A percentile compares a stretch with the other conserved stretches of the same genome.
These are phyloP conservation scores for Peromyscus maniculatus DNA, from an alignment of 2,113 vertebrate genomes.

Conservation along the genomic window DNA sequence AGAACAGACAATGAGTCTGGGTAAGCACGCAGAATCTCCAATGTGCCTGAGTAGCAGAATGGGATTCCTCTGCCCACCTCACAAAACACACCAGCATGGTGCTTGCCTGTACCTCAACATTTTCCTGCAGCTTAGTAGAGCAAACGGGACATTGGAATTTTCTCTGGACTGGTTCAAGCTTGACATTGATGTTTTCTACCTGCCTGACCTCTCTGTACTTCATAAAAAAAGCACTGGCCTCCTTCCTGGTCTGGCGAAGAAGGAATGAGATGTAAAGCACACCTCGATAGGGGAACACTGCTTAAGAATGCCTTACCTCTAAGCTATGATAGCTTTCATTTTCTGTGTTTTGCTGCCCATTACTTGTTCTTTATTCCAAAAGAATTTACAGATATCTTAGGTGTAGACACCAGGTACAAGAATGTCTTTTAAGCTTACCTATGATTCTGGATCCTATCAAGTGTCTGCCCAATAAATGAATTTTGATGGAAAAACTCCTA, in stretches of 20 bases:
- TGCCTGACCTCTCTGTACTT: background rate
- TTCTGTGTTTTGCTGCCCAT: background rate
- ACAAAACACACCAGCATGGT: background rate
- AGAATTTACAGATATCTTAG: background rate
- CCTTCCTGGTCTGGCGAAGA: background rate
- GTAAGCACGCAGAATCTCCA: background rate
- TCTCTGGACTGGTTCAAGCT: background rate
- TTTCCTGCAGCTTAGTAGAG: background rate
- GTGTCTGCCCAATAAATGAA: background rate
- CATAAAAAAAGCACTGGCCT: background rate
- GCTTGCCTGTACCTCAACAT: too few relatives aligned
- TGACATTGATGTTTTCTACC: background rate
- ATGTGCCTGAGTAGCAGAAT: rapidly evolving
- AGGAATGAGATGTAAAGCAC: background rate
- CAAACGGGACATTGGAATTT: background rate
- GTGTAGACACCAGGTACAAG: background rate
- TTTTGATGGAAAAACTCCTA: background rate
- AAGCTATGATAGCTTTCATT: background rate
- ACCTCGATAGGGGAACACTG: background rate
- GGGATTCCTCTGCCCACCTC: rapidly evolving
- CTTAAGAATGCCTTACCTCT: background rate
- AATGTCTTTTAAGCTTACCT: background rate
- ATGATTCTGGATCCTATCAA: background rate
- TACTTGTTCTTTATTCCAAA: background rate
- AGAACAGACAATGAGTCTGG: background rate